Evolutionary conservation across 2,113 vertebrate species (phyloP).

Genomic region (Eulemur macaco): DNA sequence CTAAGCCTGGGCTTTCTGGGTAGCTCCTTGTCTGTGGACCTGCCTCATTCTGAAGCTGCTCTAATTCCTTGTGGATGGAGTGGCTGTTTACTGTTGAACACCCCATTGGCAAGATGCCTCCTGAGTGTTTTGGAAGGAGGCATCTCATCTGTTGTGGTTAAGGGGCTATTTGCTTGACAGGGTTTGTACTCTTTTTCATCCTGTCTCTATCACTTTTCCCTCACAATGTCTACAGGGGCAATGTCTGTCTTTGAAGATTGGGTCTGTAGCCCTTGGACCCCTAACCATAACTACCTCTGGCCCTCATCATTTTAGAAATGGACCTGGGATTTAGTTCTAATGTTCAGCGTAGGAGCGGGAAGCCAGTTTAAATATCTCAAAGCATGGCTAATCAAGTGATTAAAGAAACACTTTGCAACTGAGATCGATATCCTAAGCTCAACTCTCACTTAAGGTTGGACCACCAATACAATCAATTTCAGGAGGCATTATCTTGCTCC

Average conservation of each 20-base stretch:
- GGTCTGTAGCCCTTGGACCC: background rate
- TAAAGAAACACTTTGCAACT: constrained; percentile 71
- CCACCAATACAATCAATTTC: constrained; percentile 65
- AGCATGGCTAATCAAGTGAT: constrained; percentile 66
- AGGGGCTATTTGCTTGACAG: background rate
- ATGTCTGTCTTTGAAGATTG: background rate
- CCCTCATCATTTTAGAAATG: constrained; percentile 50
- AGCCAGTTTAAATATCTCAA: constrained; percentile 46
- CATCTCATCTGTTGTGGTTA: background rate
- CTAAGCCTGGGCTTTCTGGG: background rate
- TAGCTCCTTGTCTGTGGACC: background rate
- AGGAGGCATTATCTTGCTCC: constrained; percentile 66
- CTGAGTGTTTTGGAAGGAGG: constrained; percentile 21
- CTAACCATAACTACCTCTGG: background rate
- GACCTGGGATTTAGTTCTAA: constrained; percentile 53
- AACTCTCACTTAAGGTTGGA: constrained; percentile 48
- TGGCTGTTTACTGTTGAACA: background rate
- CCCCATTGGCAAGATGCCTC: background rate
- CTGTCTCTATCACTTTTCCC: background rate
- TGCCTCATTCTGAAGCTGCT: background rate
- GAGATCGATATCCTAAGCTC: constrained; percentile 73
- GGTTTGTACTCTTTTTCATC: constrained; percentile 7
- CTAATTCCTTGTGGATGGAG: background rate
- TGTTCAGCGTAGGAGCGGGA: constrained; percentile 32
- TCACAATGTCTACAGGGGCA: background rate